Evolutionary conservation across 2,888 invertebrate genomes (phyloP).

Genomic region (Cataglyphis rosenhaueri): DNA sequence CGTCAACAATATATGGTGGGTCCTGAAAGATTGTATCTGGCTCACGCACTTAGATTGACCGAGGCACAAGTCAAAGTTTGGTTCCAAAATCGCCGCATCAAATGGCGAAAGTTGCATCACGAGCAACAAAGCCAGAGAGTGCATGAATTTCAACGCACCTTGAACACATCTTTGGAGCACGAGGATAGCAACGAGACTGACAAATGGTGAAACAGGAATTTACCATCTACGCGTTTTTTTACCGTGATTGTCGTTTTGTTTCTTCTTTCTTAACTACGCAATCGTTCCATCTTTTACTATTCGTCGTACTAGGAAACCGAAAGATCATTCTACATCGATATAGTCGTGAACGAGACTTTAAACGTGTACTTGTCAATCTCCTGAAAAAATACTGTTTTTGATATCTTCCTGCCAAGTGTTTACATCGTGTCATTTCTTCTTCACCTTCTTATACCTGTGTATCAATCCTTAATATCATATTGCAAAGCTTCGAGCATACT

Average conservation of each 20-base stretch:
- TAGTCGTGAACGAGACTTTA: constrained; percentile 11
- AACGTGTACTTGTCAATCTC: constrained; percentile 26
- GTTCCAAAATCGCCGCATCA: constrained; percentile 95
- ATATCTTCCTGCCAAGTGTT: constrained; percentile 23
- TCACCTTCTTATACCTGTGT: neutral
- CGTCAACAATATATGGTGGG: constrained; percentile 99
- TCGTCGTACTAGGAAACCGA: constrained; percentile 6
- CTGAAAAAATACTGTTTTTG: constrained; percentile 20
- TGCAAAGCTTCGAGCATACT: neutral
- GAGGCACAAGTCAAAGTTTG: constrained; percentile 92
- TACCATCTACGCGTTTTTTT: constrained; percentile 44
- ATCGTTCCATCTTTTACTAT: constrained; percentile 34
- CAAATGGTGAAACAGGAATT: constrained; percentile 81
- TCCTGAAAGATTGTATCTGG: constrained; percentile 96
- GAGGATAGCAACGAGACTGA: constrained; percentile 86
- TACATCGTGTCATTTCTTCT: constrained; percentile 6
- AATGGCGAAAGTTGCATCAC: constrained; percentile 97
- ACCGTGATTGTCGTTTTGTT: constrained; percentile 49
- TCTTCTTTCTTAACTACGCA: constrained; percentile 36
- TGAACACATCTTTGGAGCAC: constrained; percentile 83
- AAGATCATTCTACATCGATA: constrained; percentile 15
- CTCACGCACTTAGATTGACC: constrained; percentile 94
- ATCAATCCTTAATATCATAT: constrained; percentile 1
- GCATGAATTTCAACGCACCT: constrained; percentile 86
- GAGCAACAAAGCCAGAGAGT: constrained; percentile 96